Percentiles rank a stretch among this genome's conserved stretches.
These are phyloP conservation scores for Cataglyphis albicans DNA, from an alignment of 2,888 invertebrate species.

Conservation along the genomic window DNA sequence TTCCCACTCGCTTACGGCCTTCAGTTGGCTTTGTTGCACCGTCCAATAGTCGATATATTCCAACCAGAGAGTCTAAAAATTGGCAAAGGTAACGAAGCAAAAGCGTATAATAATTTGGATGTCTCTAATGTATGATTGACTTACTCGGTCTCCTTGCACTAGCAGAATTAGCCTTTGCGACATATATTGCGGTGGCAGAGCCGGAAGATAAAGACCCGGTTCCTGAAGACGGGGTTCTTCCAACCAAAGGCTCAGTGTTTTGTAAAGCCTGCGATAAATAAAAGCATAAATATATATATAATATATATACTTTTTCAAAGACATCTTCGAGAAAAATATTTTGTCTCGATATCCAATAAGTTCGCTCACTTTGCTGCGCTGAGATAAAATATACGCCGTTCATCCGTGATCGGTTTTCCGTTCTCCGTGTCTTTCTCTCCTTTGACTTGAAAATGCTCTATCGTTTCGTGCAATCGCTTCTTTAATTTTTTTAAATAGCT, in stretches of 20 bases:
- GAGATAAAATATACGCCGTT: slow-evolving; percentile 83
- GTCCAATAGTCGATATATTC: slow-evolving; percentile 89
- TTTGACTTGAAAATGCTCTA: slow-evolving; percentile 87
- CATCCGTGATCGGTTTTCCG: slow-evolving; percentile 82
- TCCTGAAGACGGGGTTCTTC: slow-evolving; percentile 92
- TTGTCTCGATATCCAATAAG: neutral
- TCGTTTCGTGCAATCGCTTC: slow-evolving; percentile 89
- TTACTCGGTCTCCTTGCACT: slow-evolving; percentile 88
- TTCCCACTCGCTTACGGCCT: slow-evolving; percentile 88
- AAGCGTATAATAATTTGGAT: neutral
- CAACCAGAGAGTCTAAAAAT: slow-evolving; percentile 88
- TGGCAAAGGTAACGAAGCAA: neutral
- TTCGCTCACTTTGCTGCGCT: slow-evolving; percentile 81
- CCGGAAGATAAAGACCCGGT: slow-evolving; percentile 89
- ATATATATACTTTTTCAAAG: neutral
- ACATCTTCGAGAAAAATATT: slow-evolving; percentile 8
- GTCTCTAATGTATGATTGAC: neutral
- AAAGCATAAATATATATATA: too few relatives aligned
- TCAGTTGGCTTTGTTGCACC: slow-evolving; percentile 87
- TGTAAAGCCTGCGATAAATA: slow-evolving; percentile 87
- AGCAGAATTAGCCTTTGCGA: slow-evolving; percentile 89
- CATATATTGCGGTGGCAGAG: slow-evolving; percentile 92
- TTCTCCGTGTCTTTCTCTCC: slow-evolving; percentile 85
- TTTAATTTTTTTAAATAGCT: slow-evolving; percentile 90
- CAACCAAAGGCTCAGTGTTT: slow-evolving; percentile 91